Evolutionary conservation across 2,888 invertebrate genomes (phyloP), one percentile per base, ranked within the genome.

Genomic region (Hybos culiciformis): DNA sequence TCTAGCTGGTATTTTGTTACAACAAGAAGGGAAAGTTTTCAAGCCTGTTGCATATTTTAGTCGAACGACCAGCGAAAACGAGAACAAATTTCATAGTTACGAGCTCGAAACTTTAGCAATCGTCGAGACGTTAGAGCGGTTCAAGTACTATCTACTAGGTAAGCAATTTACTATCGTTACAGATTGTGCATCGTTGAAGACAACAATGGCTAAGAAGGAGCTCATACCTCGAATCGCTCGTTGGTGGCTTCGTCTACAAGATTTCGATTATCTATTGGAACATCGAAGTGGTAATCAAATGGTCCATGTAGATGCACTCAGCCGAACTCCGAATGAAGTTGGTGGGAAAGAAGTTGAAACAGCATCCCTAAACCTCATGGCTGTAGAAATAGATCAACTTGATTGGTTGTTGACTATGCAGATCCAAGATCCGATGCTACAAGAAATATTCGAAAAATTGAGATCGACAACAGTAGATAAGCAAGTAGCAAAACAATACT

Each of bases 151-250:
- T 41, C 18, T 2, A n/a, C 2, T 20, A 11, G 11, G 23, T 7
- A 9, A 24, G 18, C 8, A 20, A n/a, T 45, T 41, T 31, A 34
- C 9, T 4, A 26, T 45, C 2, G 15, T 45, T 6, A 45, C 41
- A 1, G 45, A 45, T 17, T 45, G 45, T 42, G 20, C 8, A 19
- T 17, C 45, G 20, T 3, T 45, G 4, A 23, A 31, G 19, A 46
- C 48, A 1, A 44, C 53, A 6, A 12, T 47, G 7, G 37, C 46
- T 7, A 54, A 56, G 46, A 34, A 45, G 24, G 54, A 54, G 33
- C 26, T 54, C 8, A 43, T 50, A n/a, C 41, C 45, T 4, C 12
- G 42, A 32, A 37, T 44, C 4, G 26, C 34, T 12, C 11, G 44
- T 8, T 44, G 44, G 44, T 40, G 37, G 40, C 15, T 39, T n/a